phyloP scores from a whole-genome alignment of 2,113 vertebrate species.

The Ageneiosus marmoratus region DNA sequence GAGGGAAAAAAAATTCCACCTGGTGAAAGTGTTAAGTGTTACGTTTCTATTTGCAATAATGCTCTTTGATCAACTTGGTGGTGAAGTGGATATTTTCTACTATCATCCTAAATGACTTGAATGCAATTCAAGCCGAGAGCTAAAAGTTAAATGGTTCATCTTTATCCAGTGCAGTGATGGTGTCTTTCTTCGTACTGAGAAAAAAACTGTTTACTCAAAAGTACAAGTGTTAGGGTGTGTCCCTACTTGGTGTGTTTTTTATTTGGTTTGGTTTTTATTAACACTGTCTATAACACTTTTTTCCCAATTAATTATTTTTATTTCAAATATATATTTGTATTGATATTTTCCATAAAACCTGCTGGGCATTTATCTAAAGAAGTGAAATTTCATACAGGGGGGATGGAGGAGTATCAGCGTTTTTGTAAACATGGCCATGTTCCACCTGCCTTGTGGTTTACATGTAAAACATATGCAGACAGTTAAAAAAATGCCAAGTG shows the following conservation, averaged over 20 bases:
- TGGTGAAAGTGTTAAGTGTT: not conserved
- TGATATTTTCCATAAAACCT: no score
- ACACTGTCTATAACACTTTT: no score
- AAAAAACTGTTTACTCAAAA: not conserved
- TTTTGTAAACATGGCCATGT: no score
- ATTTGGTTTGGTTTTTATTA: not conserved
- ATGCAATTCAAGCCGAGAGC: not conserved
- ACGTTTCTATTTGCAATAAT: not conserved
- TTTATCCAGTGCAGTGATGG: not conserved
- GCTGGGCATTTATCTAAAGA: no score
- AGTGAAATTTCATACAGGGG: no score
- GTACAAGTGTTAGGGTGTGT: not conserved
- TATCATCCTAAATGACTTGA: not conserved
- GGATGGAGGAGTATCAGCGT: no score
- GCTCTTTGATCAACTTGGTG: not conserved
- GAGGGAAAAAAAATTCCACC: constrained; percentile 16
- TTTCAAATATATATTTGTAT: no score
- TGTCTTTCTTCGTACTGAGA: not conserved
- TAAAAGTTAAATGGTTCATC: not conserved
- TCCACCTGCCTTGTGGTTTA: no score
- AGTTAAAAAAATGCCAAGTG: no score
- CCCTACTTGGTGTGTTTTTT: not conserved
- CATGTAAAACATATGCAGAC: no score
- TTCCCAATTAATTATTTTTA: no score
- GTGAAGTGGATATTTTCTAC: not conserved